A percentile compares a stretch with the other conserved stretches of the same genome.
Evolutionary conservation across 2,113 vertebrate species (phyloP).

Genomic region (Cariama cristata): DNA sequence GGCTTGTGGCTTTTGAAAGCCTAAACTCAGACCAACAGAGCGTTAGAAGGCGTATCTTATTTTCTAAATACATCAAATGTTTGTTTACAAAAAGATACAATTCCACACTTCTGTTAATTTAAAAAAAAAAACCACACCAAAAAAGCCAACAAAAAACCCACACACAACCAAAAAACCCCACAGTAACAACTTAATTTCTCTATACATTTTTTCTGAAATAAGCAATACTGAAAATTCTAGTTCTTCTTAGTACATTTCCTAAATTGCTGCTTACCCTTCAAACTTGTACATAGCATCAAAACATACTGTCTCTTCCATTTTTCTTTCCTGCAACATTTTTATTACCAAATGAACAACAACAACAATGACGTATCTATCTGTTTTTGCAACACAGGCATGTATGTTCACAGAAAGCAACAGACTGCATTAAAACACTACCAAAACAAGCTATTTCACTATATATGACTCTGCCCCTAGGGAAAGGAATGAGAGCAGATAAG

Average conservation of each 20-base stretch:
- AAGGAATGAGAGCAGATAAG: constrained; percentile 49
- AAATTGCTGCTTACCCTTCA: neutral
- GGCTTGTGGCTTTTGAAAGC: neutral
- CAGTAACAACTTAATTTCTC: neutral
- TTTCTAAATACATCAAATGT: neutral
- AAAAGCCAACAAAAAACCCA: neutral
- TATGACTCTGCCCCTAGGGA: constrained; percentile 48
- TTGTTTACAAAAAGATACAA: neutral
- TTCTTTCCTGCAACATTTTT: neutral
- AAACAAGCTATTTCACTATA: constrained; percentile 58
- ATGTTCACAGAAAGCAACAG: constrained; percentile 49
- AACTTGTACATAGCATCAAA: neutral
- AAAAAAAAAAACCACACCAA: neutral
- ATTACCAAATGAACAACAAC: constrained; percentile 12
- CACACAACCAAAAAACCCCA: neutral
- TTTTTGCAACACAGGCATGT: neutral
- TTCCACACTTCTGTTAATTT: neutral
- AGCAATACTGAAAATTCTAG: neutral
- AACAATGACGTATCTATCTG: neutral
- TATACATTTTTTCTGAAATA: neutral
- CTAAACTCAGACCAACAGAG: neutral
- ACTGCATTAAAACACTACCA: constrained; percentile 50
- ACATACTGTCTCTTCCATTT: neutral
- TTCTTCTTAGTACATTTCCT: neutral
- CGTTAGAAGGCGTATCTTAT: neutral